These are phyloP conservation scores for Sebastes dallii DNA, from an alignment of 2,797 vertebrate species.

Conservation along the genomic window DNA sequence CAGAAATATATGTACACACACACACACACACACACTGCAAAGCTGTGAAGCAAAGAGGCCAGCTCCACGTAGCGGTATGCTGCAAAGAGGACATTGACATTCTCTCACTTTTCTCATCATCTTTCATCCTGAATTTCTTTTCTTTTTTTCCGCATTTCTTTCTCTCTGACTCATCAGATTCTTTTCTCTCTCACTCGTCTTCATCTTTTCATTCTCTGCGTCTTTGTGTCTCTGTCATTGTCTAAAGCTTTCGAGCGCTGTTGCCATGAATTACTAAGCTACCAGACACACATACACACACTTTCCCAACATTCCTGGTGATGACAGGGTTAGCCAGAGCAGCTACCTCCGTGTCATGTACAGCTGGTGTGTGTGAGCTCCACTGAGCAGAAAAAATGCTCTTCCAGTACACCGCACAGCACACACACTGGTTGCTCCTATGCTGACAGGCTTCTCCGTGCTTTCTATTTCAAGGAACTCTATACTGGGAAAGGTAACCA, in stretches of 20 bases:
- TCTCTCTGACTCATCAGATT: neutral
- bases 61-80: neutral
- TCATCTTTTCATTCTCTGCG: too few relatives aligned
- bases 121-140: neutral
- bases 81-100: neutral
- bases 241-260: neutral
- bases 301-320: conserved; percentile 24
- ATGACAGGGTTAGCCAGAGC: conserved; percentile 18
- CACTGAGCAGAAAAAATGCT: conserved; percentile 61
- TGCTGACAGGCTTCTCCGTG: neutral
- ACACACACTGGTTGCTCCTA: conserved; percentile 42
- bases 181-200: neutral
- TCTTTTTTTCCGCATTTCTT: neutral
- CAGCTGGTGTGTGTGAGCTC: conserved; percentile 68
- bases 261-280: conserved; percentile 4
- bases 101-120: neutral
- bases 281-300: neutral
- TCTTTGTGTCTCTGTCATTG: too few relatives aligned
- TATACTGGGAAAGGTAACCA: too few relatives aligned
- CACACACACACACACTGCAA: neutral
- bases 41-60: neutral
- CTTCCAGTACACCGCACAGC: conserved; percentile 43
- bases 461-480: neutral
- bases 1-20: neutral
- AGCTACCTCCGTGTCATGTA: conserved; percentile 40